Base-by-base conservation (phyloP, 2,113 vertebrate genomes). In the Peromyscus californicus region DNA sequence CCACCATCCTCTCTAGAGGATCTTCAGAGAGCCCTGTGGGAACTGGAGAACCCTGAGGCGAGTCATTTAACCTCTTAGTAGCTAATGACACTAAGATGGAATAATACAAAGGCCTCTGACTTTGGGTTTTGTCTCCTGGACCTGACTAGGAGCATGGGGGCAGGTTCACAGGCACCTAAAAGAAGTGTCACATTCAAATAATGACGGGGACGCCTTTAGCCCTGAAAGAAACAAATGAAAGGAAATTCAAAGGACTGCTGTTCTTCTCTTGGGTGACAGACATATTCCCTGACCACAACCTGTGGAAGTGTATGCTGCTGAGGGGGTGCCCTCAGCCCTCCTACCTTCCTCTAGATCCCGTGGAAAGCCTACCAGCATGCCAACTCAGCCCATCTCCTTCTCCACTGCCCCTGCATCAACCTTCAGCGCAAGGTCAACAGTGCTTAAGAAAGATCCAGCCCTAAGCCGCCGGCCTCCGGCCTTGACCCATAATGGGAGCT, bases 401-500 rank as follows among this genome's bases (percentile, higher is more conserved):
- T 84, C 82, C 39, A 65, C 2, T 10, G 4, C 63, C 57, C 78
- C 89, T 61, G 93, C 54, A 19, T 74, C 86, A 26, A 39, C 87
- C 92, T 93, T 94, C 80, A 85, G 57, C n/a, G 1, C 48, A 15
- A n/a, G 42, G 70, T 89, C 92, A 84, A 91, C 90, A 67, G 92
- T 90, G 74, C 93, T 95, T 85, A 39, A 57, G 87, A 89, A 95
- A 93, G 79, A 95, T 95, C 48, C 79, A 90, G 93, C 36, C 83
- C 75, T 45, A 17, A 54, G 0, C 31, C 1, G 9, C 72, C 29
- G 13, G 83, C 83, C 88, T 63, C 33, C 33, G 10, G 65, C 69
- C 91, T 84, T 11, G 31, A 89, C 78, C 65, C 24, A 95, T 95
- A 92, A 97, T 54, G 93, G 1, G 89, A 98, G 96, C 93, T 85